These are phyloP conservation scores for Phymanthus crucifer DNA, from an alignment of 92 coral and sea anemone genomes.

Conservation along the genomic window DNA sequence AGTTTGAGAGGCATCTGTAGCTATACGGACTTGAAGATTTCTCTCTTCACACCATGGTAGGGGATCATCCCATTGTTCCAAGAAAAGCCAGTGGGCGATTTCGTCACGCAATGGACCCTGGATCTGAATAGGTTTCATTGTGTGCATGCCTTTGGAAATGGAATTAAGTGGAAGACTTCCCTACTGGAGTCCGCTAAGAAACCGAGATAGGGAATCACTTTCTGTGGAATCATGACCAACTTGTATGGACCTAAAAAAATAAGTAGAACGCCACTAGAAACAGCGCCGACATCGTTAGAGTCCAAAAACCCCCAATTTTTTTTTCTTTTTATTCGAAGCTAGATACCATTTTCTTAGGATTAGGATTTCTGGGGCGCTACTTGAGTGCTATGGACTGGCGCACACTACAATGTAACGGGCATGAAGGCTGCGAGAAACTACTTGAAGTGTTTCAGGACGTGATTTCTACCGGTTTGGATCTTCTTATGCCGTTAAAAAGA, in stretches of 20 bases:
- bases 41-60: constrained; percentile 46
- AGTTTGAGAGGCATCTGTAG: constrained; percentile 46
- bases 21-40: constrained; percentile 13
- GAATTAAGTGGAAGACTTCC: constrained; percentile 37
- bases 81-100: constrained; percentile 47
- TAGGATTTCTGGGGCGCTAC: constrained; percentile 58
- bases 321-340: too few relatives aligned
- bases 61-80: constrained; percentile 30
- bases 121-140: too few relatives aligned
- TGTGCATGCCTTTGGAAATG: constrained; percentile 16
- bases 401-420: constrained; percentile 15
- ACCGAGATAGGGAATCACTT: constrained; percentile 31
- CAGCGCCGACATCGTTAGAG: too few relatives aligned
- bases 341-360: too few relatives aligned
- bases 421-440: constrained; percentile 26
- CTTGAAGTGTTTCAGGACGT: constrained; percentile 24
- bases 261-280: too few relatives aligned
- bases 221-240: constrained; percentile 21
- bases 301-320: too few relatives aligned
- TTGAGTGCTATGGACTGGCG: constrained; percentile 39
- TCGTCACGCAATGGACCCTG: constrained; percentile 22
- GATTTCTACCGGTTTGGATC: constrained; percentile 34
- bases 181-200: constrained; percentile 39
- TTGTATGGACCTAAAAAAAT: constrained; percentile 24
- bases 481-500: constrained; percentile 52